Base-by-base conservation (phyloP, 2,888 invertebrate genomes). In the Trimorus sp. region DNA sequence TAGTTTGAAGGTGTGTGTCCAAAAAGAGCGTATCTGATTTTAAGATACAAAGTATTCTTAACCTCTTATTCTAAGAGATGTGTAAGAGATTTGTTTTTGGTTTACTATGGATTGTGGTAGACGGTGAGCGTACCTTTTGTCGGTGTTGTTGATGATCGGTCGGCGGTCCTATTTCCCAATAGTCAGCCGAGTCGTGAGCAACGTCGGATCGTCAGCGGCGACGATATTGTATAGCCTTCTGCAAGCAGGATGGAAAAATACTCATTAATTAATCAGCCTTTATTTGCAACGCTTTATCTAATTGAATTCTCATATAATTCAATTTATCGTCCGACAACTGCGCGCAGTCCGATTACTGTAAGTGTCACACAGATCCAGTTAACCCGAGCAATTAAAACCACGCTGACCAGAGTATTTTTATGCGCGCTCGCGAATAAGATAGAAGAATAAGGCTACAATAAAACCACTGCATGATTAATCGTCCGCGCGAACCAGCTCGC, bases 181-280 rank as follows among this genome's bases (percentile, higher is more conserved):
- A 45, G 53, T 74, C 79, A 74, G 53, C 65, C 59, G 63, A 70
- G 74, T 79, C 36, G 69, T 79, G 37, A 79, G 65, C 70, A 79
- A 65, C 69, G 68, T 59, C 14, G 74, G 79, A 79, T 79, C 79
- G 16, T 74, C 74, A 37, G 69, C 79, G 12, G 73, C 73, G 14
- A 65, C 69, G 74, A 79, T 69, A 65, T 65, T 79, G 59, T 75
- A 70, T 53, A 79, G 58, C 49, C 79, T 79, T 59, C 79, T 79
- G 79, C 58, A 71, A 51, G 49, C 51, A 70, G 75, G 65, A 75
- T 75, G 70, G 74, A 79, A 79, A 69, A 79, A 75, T 70, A 75
- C 74, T 70, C 40, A 65, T 79, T 79, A 79, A 75, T 80, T 75
- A 74, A 79, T 69, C 59, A 63, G 62, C 49, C 62, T 16, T 62